Percentiles rank a stretch among this genome's conserved stretches.
phyloP scores from a whole-genome alignment of 2,113 vertebrate genomes.

The Emberiza fucata region DNA sequence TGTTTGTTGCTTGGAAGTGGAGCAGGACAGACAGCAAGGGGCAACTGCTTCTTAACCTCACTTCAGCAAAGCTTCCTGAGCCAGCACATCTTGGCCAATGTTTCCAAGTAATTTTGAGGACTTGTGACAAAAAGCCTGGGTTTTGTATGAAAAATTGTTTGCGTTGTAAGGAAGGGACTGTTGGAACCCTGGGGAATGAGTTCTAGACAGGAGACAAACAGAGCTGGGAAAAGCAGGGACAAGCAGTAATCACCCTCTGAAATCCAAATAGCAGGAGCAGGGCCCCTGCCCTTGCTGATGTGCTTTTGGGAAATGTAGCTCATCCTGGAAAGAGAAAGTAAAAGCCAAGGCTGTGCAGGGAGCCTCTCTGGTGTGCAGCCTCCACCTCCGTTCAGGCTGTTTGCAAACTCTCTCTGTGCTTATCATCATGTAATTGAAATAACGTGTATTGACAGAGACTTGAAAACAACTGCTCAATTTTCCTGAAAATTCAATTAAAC shows the following conservation, averaged over 20 bases:
- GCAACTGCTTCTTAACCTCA: neutral
- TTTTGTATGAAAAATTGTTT: neutral
- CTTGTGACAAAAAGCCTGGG: neutral
- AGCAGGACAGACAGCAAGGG: neutral
- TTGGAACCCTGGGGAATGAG: neutral
- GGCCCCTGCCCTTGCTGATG: neutral
- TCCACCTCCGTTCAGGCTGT: neutral
- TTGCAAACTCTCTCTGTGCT: slow-evolving; percentile 72
- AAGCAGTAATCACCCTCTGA: neutral
- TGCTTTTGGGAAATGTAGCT: slow-evolving; percentile 51
- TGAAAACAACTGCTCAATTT: slow-evolving; percentile 97
- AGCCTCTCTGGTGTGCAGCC: neutral
- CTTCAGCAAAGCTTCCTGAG: neutral
- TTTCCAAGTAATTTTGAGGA: neutral
- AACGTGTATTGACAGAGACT: slow-evolving; percentile 91
- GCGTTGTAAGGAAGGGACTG: neutral
- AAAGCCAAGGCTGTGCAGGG: neutral
- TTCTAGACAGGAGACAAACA: neutral
- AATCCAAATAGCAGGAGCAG: neutral
- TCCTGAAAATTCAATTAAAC: slow-evolving; percentile 98
- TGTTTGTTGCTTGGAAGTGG: neutral
- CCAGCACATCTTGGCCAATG: neutral
- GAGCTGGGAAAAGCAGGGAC: neutral
- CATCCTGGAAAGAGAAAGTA: slow-evolving; percentile 26
- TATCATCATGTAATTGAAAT: slow-evolving; percentile 93